phyloP scores from a whole-genome alignment of 2,888 invertebrate genomes.

The Gortyna flavago region DNA sequence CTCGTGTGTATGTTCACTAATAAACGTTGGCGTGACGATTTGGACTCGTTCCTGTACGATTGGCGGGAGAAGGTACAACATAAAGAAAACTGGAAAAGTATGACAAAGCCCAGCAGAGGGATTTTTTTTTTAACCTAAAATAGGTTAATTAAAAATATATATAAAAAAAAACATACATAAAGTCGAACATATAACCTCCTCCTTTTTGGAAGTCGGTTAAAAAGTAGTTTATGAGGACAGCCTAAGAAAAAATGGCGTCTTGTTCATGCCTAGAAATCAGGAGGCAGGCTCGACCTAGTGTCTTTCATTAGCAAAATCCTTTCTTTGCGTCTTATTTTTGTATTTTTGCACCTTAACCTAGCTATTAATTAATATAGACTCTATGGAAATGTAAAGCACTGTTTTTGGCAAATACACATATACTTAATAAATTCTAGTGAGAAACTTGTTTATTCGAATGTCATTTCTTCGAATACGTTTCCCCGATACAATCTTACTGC shows the following conservation, averaged over 20 bases:
- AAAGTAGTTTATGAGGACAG: background rate
- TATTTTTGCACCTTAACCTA: no score
- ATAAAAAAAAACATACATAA: no score
- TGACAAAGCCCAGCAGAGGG: no score
- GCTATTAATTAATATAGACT: background rate
- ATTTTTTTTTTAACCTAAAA: no score
- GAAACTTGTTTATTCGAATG: background rate
- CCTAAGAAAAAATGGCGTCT: background rate
- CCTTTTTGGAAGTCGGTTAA: no score
- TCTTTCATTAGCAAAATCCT: background rate
- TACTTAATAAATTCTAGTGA: background rate
- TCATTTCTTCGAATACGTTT: background rate
- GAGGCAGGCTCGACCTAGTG: background rate
- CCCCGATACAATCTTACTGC: background rate
- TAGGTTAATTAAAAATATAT: no score
- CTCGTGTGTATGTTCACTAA: no score
- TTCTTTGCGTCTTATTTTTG: background rate
- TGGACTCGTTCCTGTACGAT: no score
- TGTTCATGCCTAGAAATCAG: background rate
- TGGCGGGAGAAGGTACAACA: no score
- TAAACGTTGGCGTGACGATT: no score
- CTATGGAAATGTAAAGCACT: background rate
- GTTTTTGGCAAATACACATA: background rate
- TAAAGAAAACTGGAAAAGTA: no score
- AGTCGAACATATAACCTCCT: no score